Evolutionary conservation across 2,888 invertebrate genomes (phyloP), one percentile per base, ranked within the genome.

Genomic region (Hoplodrina blanda): DNA sequence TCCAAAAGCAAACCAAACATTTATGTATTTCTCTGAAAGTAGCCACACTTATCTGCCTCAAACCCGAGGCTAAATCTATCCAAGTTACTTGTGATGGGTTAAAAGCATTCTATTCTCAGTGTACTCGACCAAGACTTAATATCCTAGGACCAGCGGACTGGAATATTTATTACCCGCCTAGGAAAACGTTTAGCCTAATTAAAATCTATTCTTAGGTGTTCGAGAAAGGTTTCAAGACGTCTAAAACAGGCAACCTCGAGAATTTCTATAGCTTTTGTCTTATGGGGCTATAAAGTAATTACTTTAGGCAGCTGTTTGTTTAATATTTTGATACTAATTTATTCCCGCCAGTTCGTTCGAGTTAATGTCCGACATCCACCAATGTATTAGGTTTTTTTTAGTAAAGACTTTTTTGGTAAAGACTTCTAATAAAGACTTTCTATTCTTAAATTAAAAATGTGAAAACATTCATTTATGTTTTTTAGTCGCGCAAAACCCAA

Each of bases 61-160:
- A 49, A 50, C 17, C 0, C 13, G 37, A 50, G 3, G 52, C 60
- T 66, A 77, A 72, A 71, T 66, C 53, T 72, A 56, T 49, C 62
- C 52, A 3, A 33, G 57, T 59, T 52, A 53, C 11, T 10, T 13
- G 15, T 60, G 65, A 77, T 71, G 56, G 33, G 53, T 52, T 72
- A 63, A 78, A 78, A 81, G 74, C 74, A 62, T 70, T 69, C 69
- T 80, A 78, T 73, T 75, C 73, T 69, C 13, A 63, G 62, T 69
- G 41, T 73, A 49, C 53, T 53, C 73, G 50, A 67, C 69, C 55
- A 65, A 61, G 57, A 62, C 68, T 52, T 71, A 64, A 73, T 72
- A 56, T 63, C 54, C 52, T 59, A 62, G 63, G 41, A 54, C 62
- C 50, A 70, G 41, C 25, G 0, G 62, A 30, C 49, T 50, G 49